phyloP scores from a whole-genome alignment of 2,797 vertebrate genomes.

The Siniperca scherzeri region DNA sequence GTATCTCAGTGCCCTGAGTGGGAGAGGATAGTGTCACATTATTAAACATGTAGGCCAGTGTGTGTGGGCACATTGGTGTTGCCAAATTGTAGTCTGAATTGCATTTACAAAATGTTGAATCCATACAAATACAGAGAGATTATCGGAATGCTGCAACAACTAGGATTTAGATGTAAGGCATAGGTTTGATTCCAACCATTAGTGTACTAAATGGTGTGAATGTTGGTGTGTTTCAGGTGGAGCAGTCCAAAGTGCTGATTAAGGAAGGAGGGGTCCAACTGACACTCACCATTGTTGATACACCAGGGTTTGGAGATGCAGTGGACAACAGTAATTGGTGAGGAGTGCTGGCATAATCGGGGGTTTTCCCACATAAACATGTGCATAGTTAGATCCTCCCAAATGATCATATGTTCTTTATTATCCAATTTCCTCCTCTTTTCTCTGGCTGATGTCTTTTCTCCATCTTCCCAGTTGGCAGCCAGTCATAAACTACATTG shows the following conservation, averaged over 20 bases:
- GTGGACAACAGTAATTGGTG: constrained; percentile 90
- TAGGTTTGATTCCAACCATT: neutral
- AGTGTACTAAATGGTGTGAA: neutral
- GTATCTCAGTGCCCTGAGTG: constrained; percentile 34
- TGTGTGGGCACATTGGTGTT: constrained; percentile 23
- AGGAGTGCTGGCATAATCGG: constrained; percentile 22
- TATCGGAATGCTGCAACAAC: neutral
- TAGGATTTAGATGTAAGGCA: neutral
- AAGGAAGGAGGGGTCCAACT: constrained; percentile 89
- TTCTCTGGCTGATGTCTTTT: neutral
- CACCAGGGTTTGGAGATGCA: constrained; percentile 88
- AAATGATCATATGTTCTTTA: neutral
- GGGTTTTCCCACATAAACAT: neutral
- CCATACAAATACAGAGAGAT: neutral
- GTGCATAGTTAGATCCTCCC: neutral
- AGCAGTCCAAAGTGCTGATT: constrained; percentile 88
- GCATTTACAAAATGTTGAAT: constrained; percentile 3
- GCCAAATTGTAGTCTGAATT: neutral
- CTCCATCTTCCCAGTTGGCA: constrained; percentile 81
- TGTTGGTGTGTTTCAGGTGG: constrained; percentile 80
- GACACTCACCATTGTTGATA: constrained; percentile 88
- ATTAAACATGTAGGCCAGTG: neutral
- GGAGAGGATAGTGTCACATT: constrained; percentile 37
- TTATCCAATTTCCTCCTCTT: neutral
- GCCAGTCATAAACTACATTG: constrained; percentile 86